Conservation (phyloP, 2,113 vertebrate genomes). For the Sceloporus undulatus region DNA sequence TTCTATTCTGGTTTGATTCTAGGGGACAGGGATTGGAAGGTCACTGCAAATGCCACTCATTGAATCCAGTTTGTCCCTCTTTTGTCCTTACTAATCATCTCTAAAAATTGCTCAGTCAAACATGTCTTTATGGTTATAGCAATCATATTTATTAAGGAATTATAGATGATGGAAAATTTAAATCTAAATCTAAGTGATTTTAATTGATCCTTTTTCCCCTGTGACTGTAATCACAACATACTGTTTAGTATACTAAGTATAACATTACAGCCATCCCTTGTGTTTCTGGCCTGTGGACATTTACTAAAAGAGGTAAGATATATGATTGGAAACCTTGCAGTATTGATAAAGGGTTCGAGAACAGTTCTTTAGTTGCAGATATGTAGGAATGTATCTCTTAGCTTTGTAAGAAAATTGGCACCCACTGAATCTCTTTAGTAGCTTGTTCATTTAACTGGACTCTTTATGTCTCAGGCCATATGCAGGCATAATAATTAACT, state of each 20-base stretch:
- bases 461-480: neutral
- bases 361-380: neutral
- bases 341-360: neutral
- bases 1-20: neutral
- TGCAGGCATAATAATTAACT: neutral
- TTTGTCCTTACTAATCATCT: neutral
- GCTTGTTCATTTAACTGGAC: neutral
- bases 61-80: neutral
- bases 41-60: neutral
- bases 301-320: neutral
- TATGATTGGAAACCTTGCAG: neutral
- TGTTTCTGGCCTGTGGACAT: neutral
- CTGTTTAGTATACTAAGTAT: neutral
- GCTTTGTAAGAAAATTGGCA: neutral
- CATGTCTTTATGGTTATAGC: neutral
- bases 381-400: neutral
- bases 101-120: too few relatives aligned
- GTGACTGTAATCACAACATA: neutral
- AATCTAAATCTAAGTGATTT: neutral
- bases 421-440: neutral
- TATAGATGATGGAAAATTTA: neutral
- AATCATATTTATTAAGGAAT: neutral
- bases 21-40: neutral
- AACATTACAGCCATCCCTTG: neutral
- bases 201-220: neutral